Conservation (phyloP, 2,797 vertebrate genomes). For the Toxotes lorentzi region DNA sequence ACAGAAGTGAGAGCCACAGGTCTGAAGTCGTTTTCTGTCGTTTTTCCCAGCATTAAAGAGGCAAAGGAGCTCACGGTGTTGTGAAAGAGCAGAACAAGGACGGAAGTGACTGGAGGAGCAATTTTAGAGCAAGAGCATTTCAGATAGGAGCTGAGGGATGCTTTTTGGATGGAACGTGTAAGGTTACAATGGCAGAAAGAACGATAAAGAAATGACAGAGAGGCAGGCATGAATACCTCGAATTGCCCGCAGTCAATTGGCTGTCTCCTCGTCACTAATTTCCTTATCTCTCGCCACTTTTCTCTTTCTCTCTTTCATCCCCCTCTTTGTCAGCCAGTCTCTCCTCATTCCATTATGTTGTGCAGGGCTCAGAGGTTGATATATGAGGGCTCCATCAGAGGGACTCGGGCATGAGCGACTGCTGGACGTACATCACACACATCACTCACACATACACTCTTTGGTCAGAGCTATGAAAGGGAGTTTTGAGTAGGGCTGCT, state of each 20-base stretch:
- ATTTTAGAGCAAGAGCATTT: slow-evolving; percentile 10
- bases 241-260: slow-evolving; percentile 9
- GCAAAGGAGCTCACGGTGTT: background rate
- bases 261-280: slow-evolving; percentile 44
- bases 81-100: background rate
- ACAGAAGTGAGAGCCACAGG: too few relatives aligned
- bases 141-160: background rate
- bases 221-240: background rate
- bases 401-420: slow-evolving; percentile 70
- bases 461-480: slow-evolving; percentile 68
- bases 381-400: slow-evolving; percentile 68
- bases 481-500: slow-evolving; percentile 60
- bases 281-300: slow-evolving; percentile 51
- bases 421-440: slow-evolving; percentile 77
- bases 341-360: slow-evolving; percentile 66
- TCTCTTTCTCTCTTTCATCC: slow-evolving; percentile 36
- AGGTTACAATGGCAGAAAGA: slow-evolving; percentile 8
- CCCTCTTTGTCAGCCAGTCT: slow-evolving; percentile 54
- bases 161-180: background rate
- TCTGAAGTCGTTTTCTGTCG: too few relatives aligned
- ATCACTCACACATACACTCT: slow-evolving; percentile 71
- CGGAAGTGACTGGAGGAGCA: background rate
- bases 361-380: slow-evolving; percentile 66
- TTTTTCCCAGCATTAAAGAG: too few relatives aligned
- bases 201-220: slow-evolving; percentile 34